A percentile compares a stretch with the other conserved stretches of the same genome.
Conservation (phyloP, 2,888 invertebrate genomes). For the Papilio protenor region DNA sequence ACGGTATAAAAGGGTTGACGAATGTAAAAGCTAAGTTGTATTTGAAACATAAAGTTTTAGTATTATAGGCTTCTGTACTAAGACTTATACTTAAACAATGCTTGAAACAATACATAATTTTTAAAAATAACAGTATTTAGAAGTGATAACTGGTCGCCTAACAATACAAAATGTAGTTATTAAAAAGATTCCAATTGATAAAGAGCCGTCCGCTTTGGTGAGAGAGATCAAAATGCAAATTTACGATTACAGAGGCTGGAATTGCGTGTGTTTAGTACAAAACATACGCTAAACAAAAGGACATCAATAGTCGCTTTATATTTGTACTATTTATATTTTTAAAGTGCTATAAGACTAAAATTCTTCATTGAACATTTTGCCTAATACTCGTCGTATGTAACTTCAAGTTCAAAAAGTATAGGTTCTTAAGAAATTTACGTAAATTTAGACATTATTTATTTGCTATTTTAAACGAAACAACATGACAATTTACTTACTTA, state of each 20-base stretch:
- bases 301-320: neutral
- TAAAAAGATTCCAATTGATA: conserved; percentile 35
- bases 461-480: too few species aligned
- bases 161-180: conserved; percentile 31
- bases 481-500: neutral
- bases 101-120: too few species aligned
- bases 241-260: conserved; percentile 27
- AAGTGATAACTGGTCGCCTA: neutral
- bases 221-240: conserved; percentile 44
- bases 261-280: conserved; percentile 19
- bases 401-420: neutral
- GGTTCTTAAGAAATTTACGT: too few species aligned
- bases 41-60: too few species aligned
- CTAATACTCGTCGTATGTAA: too few species aligned
- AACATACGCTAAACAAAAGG: conserved; percentile 14
- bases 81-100: too few species aligned
- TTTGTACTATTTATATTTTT: neutral
- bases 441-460: neutral
- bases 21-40: too few species aligned
- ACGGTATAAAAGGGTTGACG: too few species aligned
- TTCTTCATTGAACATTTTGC: neutral
- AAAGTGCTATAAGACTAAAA: too few species aligned
- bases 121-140: neutral
- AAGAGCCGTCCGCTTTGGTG: conserved; percentile 30
- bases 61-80: too few species aligned